Evolutionary conservation across 1,140 invertebrate species (phyloP).

Genomic region (Formica exsecta): DNA sequence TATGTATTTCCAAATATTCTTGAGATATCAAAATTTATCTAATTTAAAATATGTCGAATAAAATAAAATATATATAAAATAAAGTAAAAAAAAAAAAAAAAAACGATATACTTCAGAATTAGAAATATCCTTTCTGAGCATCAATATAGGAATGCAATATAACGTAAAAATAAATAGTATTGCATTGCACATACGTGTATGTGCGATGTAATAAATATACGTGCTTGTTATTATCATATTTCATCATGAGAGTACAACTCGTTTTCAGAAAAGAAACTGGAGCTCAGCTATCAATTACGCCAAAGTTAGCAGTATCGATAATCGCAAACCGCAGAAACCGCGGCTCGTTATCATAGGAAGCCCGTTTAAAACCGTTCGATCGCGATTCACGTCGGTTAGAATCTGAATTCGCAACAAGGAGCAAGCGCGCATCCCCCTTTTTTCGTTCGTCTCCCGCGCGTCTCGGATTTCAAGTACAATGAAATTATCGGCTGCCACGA

Average conservation of each 20-base stretch:
- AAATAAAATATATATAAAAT: not conserved
- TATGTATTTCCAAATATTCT: slow-evolving; percentile 21
- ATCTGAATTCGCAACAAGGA: slow-evolving; percentile 34
- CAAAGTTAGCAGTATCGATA: slow-evolving; percentile 53
- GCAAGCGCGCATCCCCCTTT: slow-evolving; percentile 31
- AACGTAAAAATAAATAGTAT: not conserved
- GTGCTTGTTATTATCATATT: slow-evolving; percentile 45
- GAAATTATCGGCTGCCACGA: slow-evolving; percentile 66
- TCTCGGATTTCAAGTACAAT: slow-evolving; percentile 59
- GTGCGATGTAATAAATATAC: no score
- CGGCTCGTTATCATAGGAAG: slow-evolving; percentile 55
- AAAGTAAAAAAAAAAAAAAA: not conserved
- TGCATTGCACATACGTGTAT: not conserved
- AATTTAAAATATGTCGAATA: not conserved
- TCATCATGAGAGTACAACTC: not conserved
- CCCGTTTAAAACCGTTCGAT: slow-evolving; percentile 26
- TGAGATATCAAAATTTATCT: slow-evolving; percentile 6
- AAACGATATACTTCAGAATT: not conserved
- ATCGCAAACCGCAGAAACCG: slow-evolving; percentile 54
- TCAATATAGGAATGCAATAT: not conserved
- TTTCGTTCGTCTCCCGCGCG: not conserved
- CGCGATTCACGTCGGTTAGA: slow-evolving; percentile 31
- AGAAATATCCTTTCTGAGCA: not conserved
- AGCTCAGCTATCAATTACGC: slow-evolving; percentile 54
- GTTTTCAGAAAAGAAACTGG: slow-evolving; percentile 48